Evolutionary conservation across 1,140 invertebrate species (phyloP).

Genomic region (Phymastichus coffea): DNA sequence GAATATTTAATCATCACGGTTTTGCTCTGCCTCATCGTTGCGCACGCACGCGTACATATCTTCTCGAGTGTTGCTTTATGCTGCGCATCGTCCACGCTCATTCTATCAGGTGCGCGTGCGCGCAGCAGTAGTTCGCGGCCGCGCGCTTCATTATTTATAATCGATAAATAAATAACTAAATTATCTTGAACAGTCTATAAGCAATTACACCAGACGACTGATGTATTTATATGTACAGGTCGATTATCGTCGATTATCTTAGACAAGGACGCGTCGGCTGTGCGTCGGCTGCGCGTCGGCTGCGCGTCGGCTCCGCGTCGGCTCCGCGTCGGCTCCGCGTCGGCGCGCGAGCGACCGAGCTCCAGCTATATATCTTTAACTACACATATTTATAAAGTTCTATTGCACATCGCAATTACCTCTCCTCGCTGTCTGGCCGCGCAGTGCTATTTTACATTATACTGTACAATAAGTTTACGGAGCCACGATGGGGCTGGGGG

Average conservation of each 20-base stretch:
- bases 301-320: no score
- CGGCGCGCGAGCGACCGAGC: neutral
- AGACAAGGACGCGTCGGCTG: conserved; percentile 4
- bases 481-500: no score
- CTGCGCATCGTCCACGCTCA: no score
- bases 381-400: conserved; percentile 39
- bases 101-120: no score
- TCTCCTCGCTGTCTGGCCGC: no score
- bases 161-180: conserved; percentile 57
- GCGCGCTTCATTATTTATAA: no score
- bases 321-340: neutral
- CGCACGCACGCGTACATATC: conserved; percentile 24
- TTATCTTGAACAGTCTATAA: conserved; percentile 58
- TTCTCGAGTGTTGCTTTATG: no score
- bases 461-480: conserved; percentile 55
- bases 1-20: conserved; percentile 56
- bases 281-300: no score
- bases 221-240: conserved; percentile 50
- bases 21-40: no score
- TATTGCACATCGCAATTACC: conserved; percentile 54
- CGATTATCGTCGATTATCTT: conserved; percentile 35
- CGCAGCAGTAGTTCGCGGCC: no score
- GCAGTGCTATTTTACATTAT: conserved; percentile 47
- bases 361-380: conserved; percentile 1
- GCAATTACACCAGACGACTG: conserved; percentile 44